Evolutionary conservation across 2,888 invertebrate species (phyloP), one percentile per base, ranked within the genome.

Genomic region (Metellina segmentata): DNA sequence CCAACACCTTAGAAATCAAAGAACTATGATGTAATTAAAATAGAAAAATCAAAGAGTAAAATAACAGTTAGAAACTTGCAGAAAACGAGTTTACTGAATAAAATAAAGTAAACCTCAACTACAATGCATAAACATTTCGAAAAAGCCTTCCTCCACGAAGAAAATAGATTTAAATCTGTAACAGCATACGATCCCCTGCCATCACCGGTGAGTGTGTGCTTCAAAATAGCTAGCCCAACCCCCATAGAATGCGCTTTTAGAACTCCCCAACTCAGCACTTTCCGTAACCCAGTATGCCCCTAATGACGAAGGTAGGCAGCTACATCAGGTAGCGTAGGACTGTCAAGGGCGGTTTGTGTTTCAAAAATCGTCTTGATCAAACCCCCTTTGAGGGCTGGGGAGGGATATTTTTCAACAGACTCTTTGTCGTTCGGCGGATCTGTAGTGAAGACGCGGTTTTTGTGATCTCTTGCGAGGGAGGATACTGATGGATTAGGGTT

Each of bases 221-320:
- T 61, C 75, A 74, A 85, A 85, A 85, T 85, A 85, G 74, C 19
- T 51, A 16, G 49, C 16, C 11, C 49, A 52, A 53, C 13, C 87
- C 53, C 71, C 34, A 74, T 16, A 19, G 20, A 13, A 6, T 9
- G 51, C 19, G 13, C 69, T 72, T 7, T 85, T 85, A 83, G 78
- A 89, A 78, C 83, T 53, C 83, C 6, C 16, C 78, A 52, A 81
- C 51, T 79, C 87, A 81, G 81, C 87, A 79, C n/a, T 87, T 87
- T 61, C 8, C 20, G 81, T 71, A 87, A 81, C 79, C n/a, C 78
- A 48, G 49, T 9, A 49, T n/a, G 49, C 13, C 78, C 78, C 53
- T 34, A 13, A 69, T 48, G 81, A 8, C 19, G 69, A 20, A 82
- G 81, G 70, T 81, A 71, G 6, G 75, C 13, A 48, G 34, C 74